Percentiles rank a stretch among this genome's conserved stretches.
These are phyloP conservation scores for Microhierax caerulescens DNA, from an alignment of 2,797 vertebrate genomes.

Conservation along the genomic window DNA sequence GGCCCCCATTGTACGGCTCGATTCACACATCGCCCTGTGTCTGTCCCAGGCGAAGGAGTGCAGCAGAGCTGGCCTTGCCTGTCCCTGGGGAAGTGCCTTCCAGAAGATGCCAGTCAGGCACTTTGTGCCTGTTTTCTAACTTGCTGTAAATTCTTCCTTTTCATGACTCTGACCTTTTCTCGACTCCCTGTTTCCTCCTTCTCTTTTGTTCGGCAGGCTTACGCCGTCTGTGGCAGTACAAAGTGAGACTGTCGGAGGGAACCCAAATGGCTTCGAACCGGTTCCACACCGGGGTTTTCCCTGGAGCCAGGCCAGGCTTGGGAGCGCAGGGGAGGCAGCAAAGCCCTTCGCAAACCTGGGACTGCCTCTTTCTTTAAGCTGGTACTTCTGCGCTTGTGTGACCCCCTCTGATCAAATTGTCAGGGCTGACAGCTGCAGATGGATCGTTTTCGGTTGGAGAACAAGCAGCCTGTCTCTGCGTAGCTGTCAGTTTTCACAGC, in stretches of 20 bases:
- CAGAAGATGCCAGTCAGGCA: conserved; percentile 1
- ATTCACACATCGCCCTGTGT: background rate
- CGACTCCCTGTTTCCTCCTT: conserved; percentile 1
- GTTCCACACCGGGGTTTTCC: background rate
- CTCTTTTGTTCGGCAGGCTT: background rate
- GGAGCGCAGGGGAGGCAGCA: background rate
- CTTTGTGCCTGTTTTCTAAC: conserved; percentile 21
- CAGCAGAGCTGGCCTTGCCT: background rate
- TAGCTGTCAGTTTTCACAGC: conserved; percentile 56
- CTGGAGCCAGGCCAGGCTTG: background rate
- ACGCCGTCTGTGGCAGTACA: background rate
- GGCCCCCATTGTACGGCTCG: background rate
- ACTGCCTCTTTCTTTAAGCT: background rate
- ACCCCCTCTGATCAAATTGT: background rate
- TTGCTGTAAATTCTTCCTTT: conserved; percentile 31
- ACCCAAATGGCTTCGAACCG: background rate
- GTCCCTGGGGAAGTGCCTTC: background rate
- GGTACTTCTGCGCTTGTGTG: background rate
- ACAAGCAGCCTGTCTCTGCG: background rate
- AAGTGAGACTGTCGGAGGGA: background rate
- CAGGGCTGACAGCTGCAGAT: conserved; percentile 25
- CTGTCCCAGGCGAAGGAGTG: background rate
- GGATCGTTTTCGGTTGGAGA: background rate
- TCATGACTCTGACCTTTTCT: conserved; percentile 6
- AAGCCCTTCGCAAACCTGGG: background rate